A percentile compares a stretch with the other conserved stretches of the same genome.
These are phyloP conservation scores for Lasaia peninsularis DNA, from an alignment of 1,140 invertebrate species.

Conservation along the genomic window DNA sequence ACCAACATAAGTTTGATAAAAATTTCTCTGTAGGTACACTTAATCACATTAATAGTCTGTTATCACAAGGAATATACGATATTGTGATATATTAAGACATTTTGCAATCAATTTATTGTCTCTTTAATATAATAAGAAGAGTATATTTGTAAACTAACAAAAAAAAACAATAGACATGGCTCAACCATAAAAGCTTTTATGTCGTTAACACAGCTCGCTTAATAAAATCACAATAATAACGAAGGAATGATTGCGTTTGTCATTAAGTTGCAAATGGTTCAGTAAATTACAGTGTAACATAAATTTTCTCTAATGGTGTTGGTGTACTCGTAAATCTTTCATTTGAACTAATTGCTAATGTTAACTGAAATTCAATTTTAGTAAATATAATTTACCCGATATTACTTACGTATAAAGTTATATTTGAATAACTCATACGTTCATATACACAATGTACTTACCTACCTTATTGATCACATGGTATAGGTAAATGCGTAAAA, in stretches of 20 bases:
- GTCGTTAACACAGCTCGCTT: background rate
- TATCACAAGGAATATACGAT: no score
- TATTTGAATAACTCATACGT: no score
- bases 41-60: no score
- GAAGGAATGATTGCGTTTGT: conserved; percentile 10
- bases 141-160: background rate
- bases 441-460: no score
- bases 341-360: conserved; percentile 8
- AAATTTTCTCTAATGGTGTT: conserved; percentile 5
- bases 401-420: no score
- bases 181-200: background rate
- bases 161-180: background rate
- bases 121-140: background rate
- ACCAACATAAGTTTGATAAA: no score
- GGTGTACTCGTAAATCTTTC: conserved; percentile 8
- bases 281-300: conserved; percentile 6
- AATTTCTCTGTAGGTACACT: no score
- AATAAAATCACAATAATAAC: conserved; percentile 7
- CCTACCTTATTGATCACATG: no score
- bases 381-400: no score
- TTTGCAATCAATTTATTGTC: background rate
- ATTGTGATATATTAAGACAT: no score
- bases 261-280: conserved; percentile 9
- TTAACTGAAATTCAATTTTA: background rate
- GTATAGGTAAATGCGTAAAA: no score